Base-by-base conservation (phyloP, 2,888 invertebrate species). In the Eupithecia exiguata region DNA sequence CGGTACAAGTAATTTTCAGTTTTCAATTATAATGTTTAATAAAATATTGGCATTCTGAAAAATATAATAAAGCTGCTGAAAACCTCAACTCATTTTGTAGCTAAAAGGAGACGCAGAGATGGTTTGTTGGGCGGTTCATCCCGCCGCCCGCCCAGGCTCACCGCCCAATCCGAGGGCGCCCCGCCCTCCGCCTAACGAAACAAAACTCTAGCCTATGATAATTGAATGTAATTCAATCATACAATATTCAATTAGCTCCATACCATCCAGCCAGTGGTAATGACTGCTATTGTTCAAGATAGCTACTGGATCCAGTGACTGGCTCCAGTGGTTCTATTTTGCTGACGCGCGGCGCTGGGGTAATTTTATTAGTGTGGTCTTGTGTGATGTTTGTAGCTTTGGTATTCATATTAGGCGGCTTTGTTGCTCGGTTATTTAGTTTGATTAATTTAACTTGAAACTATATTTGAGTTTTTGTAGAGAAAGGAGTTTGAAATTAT, bases 201-300 rank as follows among this genome's bases (percentile, higher is more conserved):
- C 79, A 76, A 84, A 84, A 89, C 70, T 70, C 43, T 65, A 12
- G n/a, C 38, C 63, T 67, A 66, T 40, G 25, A 40, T 93, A 92
- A 93, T 92, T 91, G 91, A 88, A 83, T 84, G 86, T 93, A 92
- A 93, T 92, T 90, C 87, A 92, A 92, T 92, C 89, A 90, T 84
- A 53, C 80, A 84, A 84, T 88, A 93, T 93, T 92, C 88, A 92
- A 92, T 93, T 93, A 92, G 84, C 81, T 65, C 63, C 38, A 65
- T 65, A 82, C 79, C 84, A 81, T 82, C 79, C 84, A 81, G 80
- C 81, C 78, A 79, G 75, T 79, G 78, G 77, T 75, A 91, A 92
- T 92, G 86, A 91, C 84, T 80, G 84, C 88, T 79, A 89, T 92
- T 92, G 92, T 92, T 84, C 73, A 30, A 67, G 68, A 77, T 71